phyloP scores from a whole-genome alignment of 1,140 invertebrate species.

The silkworm (Bombyx mori) region ASM3026992v2 NC_085122.1:7050501-7051000 shows the following conservation, averaged over 20 bases:
- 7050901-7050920: conserved; percentile 74
- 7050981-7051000: conserved; percentile 74
- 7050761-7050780: background rate
- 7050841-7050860: conserved; percentile 51
- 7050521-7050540: too few species aligned
- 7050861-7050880: conserved; percentile 49
- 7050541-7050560: too few species aligned
- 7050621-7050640: too few species aligned
- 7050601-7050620: too few species aligned
- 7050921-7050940: conserved; percentile 77
- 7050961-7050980: conserved; percentile 81
- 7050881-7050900: conserved; percentile 59
- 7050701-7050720: conserved; percentile 16
- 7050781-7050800: too few species aligned
- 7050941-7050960: conserved; percentile 73
- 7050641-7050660: background rate
- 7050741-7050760: conserved; percentile 22
- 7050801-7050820: conserved; percentile 14
- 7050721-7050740: conserved; percentile 17
- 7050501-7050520: too few species aligned
- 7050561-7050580: too few species aligned
- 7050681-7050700: conserved; percentile 29
- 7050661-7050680: conserved; percentile 47
- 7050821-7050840: conserved; percentile 15
- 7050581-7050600: too few species aligned